phyloP scores from a whole-genome alignment of 2,113 vertebrate species.

The Abramis brama region DNA sequence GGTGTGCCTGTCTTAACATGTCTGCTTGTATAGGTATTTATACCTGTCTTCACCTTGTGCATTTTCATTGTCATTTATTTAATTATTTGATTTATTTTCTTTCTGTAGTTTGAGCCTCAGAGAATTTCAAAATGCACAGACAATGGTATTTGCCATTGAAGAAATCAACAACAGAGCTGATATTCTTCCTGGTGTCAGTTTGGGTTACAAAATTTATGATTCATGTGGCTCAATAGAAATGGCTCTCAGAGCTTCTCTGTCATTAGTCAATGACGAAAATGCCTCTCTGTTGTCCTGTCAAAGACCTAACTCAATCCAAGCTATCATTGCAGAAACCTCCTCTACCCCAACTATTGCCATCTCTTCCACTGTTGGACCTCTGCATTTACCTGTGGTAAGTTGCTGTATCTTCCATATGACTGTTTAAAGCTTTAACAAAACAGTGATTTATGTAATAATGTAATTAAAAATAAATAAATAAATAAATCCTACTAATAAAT shows the following conservation, averaged over 20 bases:
- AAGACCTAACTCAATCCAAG: slow-evolving; percentile 56
- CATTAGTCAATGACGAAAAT: slow-evolving; percentile 59
- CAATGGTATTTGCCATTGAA: slow-evolving; percentile 68
- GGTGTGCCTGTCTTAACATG: not conserved
- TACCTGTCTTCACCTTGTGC: not conserved
- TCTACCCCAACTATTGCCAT: slow-evolving; percentile 64
- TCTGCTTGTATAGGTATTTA: not conserved
- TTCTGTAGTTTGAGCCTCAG: slow-evolving; percentile 61
- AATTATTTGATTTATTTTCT: not conserved
- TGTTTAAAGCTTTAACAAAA: not conserved
- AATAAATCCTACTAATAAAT: not conserved
- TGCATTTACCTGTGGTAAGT: slow-evolving; percentile 64
- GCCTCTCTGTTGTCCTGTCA: slow-evolving; percentile 35
- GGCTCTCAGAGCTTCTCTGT: slow-evolving; percentile 61
- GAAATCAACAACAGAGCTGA: slow-evolving; percentile 64
- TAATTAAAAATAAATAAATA: not conserved
- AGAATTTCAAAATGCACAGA: slow-evolving; percentile 64
- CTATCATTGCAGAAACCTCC: slow-evolving; percentile 65
- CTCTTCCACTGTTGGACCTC: slow-evolving; percentile 59
- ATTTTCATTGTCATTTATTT: not conserved
- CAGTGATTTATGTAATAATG: not conserved
- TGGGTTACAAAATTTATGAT: slow-evolving; percentile 68
- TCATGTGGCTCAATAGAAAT: slow-evolving; percentile 61
- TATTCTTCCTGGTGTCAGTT: slow-evolving; percentile 60
- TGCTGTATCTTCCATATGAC: not conserved